Evolutionary conservation across 1,140 invertebrate genomes (phyloP).

Genomic region (Zophobas atratus): DNA sequence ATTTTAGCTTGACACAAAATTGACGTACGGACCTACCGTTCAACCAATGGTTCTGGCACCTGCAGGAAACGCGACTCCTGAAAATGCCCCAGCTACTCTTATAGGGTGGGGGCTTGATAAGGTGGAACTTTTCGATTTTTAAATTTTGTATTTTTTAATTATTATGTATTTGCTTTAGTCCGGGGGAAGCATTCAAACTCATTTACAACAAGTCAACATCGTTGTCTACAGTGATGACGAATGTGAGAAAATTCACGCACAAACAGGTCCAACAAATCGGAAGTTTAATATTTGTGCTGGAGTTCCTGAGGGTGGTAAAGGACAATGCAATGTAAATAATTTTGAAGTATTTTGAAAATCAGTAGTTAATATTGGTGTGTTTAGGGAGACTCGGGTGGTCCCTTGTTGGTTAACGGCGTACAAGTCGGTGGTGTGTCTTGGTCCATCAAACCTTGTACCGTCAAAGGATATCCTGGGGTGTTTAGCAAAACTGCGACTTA

Average conservation of each 20-base stretch:
- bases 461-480: constrained; percentile 65
- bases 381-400: constrained; percentile 72
- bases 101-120: constrained; percentile 18
- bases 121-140: not conserved
- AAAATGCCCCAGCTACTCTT: not conserved
- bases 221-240: constrained; percentile 64
- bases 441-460: constrained; percentile 68
- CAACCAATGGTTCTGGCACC: constrained; percentile 1
- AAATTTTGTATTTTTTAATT: not conserved
- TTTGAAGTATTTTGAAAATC: not conserved
- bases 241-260: constrained; percentile 61
- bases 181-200: constrained; percentile 62
- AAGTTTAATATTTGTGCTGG: constrained; percentile 64
- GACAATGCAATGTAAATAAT: constrained; percentile 67
- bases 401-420: constrained; percentile 67
- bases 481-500: constrained; percentile 65
- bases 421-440: constrained; percentile 70
- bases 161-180: constrained; percentile 57
- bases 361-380: constrained; percentile 11
- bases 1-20: not conserved
- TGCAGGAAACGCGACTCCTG: not conserved
- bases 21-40: not conserved
- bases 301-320: constrained; percentile 66
- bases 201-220: constrained; percentile 66
- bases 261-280: constrained; percentile 56